These are phyloP conservation scores for Eupithecia centaureata DNA, from an alignment of 2,888 invertebrate genomes.

Conservation along the genomic window DNA sequence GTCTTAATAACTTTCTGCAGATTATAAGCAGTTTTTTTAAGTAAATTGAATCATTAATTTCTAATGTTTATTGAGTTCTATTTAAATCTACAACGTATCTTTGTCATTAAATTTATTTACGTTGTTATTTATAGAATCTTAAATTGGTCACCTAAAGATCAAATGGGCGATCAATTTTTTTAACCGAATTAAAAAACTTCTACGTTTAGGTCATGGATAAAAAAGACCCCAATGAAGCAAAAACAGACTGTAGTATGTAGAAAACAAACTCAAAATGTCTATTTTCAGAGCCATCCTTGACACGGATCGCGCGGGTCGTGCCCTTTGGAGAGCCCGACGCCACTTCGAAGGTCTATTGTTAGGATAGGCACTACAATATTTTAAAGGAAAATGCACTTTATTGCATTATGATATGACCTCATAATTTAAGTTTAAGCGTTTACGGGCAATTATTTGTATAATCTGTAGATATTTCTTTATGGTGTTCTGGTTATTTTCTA, in stretches of 20 bases:
- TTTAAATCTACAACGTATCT: too few relatives aligned
- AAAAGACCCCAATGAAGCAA: not conserved
- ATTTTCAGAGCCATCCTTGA: constrained; percentile 71
- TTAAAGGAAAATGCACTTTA: constrained; percentile 16
- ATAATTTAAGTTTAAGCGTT: not conserved
- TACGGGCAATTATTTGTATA: too few relatives aligned
- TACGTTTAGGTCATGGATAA: not conserved
- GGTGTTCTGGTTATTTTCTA: too few relatives aligned
- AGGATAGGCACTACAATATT: constrained; percentile 4
- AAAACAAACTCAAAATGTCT: constrained; percentile 54
- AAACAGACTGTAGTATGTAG: not conserved
- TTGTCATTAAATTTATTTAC: not conserved
- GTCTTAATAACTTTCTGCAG: not conserved
- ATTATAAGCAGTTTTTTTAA: not conserved
- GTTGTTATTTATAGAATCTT: not conserved
- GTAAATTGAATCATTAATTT: too few relatives aligned
- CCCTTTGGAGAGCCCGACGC: constrained; percentile 61
- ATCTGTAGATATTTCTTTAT: too few relatives aligned
- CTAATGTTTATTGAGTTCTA: too few relatives aligned
- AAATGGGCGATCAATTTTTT: not conserved
- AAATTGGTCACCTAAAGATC: not conserved
- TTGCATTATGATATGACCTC: not conserved
- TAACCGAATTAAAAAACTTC: not conserved
- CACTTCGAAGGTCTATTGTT: constrained; percentile 56
- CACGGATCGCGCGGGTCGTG: constrained; percentile 68